Percentiles rank a stretch among this genome's conserved stretches.
phyloP scores from a whole-genome alignment of 2,888 invertebrate genomes.

The Leucania comma region DNA sequence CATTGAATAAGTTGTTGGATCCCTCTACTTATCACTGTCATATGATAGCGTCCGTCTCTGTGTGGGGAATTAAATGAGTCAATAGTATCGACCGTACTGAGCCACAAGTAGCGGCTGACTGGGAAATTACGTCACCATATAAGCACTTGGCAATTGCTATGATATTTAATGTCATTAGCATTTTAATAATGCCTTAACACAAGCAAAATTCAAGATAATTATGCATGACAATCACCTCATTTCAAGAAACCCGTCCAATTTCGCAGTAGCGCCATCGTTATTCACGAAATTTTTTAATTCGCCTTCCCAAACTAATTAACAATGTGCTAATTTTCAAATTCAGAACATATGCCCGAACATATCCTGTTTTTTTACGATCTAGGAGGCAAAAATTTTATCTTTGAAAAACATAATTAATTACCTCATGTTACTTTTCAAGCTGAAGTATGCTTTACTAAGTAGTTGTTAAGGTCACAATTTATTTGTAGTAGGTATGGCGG shows the following conservation, averaged over 20 bases:
- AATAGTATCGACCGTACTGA: slow-evolving; percentile 28
- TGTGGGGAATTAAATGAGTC: slow-evolving; percentile 44
- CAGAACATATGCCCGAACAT: slow-evolving; percentile 59
- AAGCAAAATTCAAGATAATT: slow-evolving; percentile 38
- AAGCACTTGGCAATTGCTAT: slow-evolving; percentile 20
- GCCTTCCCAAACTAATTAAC: slow-evolving; percentile 49
- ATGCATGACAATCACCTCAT: slow-evolving; percentile 26
- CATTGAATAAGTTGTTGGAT: slow-evolving; percentile 51
- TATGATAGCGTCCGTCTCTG: slow-evolving; percentile 39
- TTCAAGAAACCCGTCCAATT: slow-evolving; percentile 24
- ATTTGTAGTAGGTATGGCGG: slow-evolving; percentile 31
- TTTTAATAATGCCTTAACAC: slow-evolving; percentile 2
- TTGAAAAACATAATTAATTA: slow-evolving; percentile 42
- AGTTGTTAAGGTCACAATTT: slow-evolving; percentile 41
- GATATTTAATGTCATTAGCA: slow-evolving; percentile 9
- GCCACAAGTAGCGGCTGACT: slow-evolving; percentile 12
- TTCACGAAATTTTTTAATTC: slow-evolving; percentile 44
- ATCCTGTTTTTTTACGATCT: slow-evolving; percentile 64
- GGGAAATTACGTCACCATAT: slow-evolving; percentile 37
- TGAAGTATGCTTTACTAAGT: neutral
- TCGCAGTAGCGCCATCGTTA: slow-evolving; percentile 32
- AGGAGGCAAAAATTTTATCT: slow-evolving; percentile 48
- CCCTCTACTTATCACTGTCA: slow-evolving; percentile 46
- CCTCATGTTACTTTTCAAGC: neutral
- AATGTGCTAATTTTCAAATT: slow-evolving; percentile 60